Base-by-base conservation (phyloP, 2,888 invertebrate genomes). In the Venusia cambrica region DNA sequence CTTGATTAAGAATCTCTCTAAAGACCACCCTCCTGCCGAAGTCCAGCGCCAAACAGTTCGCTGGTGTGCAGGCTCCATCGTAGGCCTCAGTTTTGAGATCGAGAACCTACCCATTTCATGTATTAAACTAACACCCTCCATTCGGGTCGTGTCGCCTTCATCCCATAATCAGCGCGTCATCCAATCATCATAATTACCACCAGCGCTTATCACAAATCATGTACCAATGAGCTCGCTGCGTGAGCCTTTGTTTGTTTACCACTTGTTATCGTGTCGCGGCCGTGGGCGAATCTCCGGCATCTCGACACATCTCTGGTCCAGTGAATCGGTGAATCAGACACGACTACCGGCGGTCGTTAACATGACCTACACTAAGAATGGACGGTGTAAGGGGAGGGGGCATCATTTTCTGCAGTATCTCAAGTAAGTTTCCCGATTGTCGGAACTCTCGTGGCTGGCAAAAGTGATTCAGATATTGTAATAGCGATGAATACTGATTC, bases 391-490 rank as follows among this genome's bases (percentile, higher is more conserved):
- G 45, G 79, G 83, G 16, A 81, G 77, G 57, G 52, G 75, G 45
- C 75, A 80, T 47, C 80, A 84, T 54, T 44, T 78, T 27, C 48
- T 79, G 26, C 70, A 74, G 41, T 78, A 58, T 49, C 57, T 83
- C 50, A 75, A 83, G 84, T 84, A 67, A 70, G 51, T 35, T 43
- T 40, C n/a, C n/a, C n/a, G n/a, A n/a, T n/a, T n/a, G n/a, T n/a
- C n/a, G n/a, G n/a, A n/a, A n/a, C n/a, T n/a, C n/a, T n/a, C n/a
- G n/a, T n/a, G n/a, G n/a, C n/a, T n/a, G n/a, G n/a, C n/a, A n/a
- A n/a, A n/a, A n/a, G n/a, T n/a, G n/a, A n/a, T n/a, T n/a, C n/a
- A n/a, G n/a, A n/a, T n/a, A n/a, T n/a, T n/a, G n/a, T n/a, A n/a
- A n/a, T n/a, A n/a, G n/a, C n/a, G n/a, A n/a, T n/a, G n/a, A n/a